phyloP scores from a whole-genome alignment of 2,797 vertebrate genomes.

The Clarias fuscus region DNA sequence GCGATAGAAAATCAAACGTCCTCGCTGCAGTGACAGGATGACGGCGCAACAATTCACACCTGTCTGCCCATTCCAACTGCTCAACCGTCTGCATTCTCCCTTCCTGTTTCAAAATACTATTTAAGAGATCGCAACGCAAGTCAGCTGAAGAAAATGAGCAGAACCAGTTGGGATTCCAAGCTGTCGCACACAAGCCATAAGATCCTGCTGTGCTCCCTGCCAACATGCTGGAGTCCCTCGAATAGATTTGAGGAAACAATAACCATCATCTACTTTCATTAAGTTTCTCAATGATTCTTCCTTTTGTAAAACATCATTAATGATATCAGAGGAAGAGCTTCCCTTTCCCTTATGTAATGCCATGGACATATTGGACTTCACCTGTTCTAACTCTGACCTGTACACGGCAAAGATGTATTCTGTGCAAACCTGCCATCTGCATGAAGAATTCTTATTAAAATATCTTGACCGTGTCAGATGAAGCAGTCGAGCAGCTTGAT shows the following conservation, averaged over 20 bases:
- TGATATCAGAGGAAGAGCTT: not conserved
- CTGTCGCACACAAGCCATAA: slow-evolving; percentile 37
- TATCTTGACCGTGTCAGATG: slow-evolving; percentile 17
- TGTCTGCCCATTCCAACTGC: too few relatives aligned
- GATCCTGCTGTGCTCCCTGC: slow-evolving; percentile 30
- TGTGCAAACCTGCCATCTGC: slow-evolving; percentile 51
- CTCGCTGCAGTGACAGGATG: too few relatives aligned
- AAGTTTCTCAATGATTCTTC: not conserved
- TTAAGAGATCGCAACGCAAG: slow-evolving; percentile 24
- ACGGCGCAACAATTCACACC: too few relatives aligned
- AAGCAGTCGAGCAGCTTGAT: not conserved
- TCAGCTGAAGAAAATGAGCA: slow-evolving; percentile 35
- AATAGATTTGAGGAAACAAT: too few relatives aligned
- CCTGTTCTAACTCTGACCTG: slow-evolving; percentile 42
- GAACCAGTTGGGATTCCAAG: slow-evolving; percentile 18
- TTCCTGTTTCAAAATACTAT: not conserved
- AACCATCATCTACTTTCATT: too few relatives aligned
- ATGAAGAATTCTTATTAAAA: slow-evolving; percentile 40
- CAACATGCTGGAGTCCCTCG: slow-evolving; percentile 55
- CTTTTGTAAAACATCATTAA: slow-evolving; percentile 7
- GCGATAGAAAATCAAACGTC: too few relatives aligned
- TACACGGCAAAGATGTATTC: slow-evolving; percentile 42
- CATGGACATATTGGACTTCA: slow-evolving; percentile 43
- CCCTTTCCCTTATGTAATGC: slow-evolving; percentile 22
- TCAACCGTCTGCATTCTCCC: slow-evolving; percentile 14